Evolutionary conservation across 2,797 vertebrate genomes (phyloP).

Genomic region (Tenualosa thibaudeaui): DNA sequence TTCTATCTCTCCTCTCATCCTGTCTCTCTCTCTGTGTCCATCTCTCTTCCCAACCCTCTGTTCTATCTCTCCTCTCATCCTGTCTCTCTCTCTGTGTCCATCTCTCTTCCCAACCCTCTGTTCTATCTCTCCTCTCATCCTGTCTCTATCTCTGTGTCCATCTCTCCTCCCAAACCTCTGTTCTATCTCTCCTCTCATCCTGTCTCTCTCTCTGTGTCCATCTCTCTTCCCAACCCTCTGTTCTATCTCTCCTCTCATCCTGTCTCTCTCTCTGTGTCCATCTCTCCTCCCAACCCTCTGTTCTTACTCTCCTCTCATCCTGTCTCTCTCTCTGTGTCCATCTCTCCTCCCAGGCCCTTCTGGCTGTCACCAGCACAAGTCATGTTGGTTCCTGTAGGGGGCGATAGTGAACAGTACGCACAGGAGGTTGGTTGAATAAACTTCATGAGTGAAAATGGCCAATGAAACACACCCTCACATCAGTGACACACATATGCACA

Average conservation of each 20-base stretch:
- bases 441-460: background rate
- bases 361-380: conserved; percentile 90
- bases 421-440: conserved; percentile 74
- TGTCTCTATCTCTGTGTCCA: background rate
- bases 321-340: background rate
- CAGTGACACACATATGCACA: background rate
- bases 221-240: background rate
- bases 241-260: background rate
- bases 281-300: background rate
- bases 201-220: background rate
- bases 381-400: conserved; percentile 83
- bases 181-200: too few species aligned
- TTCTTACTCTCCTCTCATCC: background rate
- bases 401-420: conserved; percentile 76
- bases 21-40: background rate
- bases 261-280: background rate
- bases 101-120: conserved; percentile 47
- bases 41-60: conserved; percentile 47
- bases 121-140: too few species aligned
- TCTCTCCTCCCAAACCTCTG: conserved; percentile 46
- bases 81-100: background rate
- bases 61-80: too few species aligned
- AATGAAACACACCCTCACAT: background rate
- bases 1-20: too few species aligned
- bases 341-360: conserved; percentile 76